Base-by-base conservation (phyloP, 2,888 invertebrate genomes). In the Archips crataeganus region DNA sequence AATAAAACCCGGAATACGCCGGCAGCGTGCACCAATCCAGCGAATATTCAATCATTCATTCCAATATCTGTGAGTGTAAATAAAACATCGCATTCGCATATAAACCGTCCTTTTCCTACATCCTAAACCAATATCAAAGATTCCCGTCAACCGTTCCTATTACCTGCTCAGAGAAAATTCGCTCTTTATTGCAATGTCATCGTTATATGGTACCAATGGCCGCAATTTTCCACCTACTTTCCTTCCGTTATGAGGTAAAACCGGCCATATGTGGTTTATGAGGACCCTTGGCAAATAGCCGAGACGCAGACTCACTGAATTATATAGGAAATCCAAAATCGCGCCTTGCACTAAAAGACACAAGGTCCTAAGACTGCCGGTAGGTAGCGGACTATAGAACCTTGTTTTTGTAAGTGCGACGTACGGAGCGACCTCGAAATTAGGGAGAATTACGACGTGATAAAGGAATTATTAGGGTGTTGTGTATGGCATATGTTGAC, bases 211-310 rank as follows among this genome's bases (percentile, higher is more conserved):
- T 34, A 13, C 23, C 63, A 70, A 59, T 64, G 68, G 68, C 64
- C 69, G 65, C 72, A 72, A 69, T 71, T 69, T 75, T 72, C 72
- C 60, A 72, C 65, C 57, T 69, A 72, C 68, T 75, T 75, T 75
- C 75, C 62, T 67, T 42, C 57, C n/a, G 57, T 73, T 69, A 69
- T 59, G 68, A 47, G 68, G 32, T 54, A 67, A 63, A 57, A 62
- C 67, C 62, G 61, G 36, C 67, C 67, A 57, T 67, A 54, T 69
- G 68, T 64, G 68, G 73, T 73, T 73, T 73, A 73, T 45, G 73
- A 73, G 68, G 59, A 34, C 65, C 66, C 62, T 63, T 32, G 11
- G 42, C 13, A 39, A 68, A 63, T 72, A 47, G 36, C 68, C 67
- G 9, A 42, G 51, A n/a, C 51, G 51, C 13, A 6, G 49, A 49